These are phyloP conservation scores for Parthenolecanium corni DNA, from an alignment of 2,888 invertebrate genomes.

Conservation along the genomic window DNA sequence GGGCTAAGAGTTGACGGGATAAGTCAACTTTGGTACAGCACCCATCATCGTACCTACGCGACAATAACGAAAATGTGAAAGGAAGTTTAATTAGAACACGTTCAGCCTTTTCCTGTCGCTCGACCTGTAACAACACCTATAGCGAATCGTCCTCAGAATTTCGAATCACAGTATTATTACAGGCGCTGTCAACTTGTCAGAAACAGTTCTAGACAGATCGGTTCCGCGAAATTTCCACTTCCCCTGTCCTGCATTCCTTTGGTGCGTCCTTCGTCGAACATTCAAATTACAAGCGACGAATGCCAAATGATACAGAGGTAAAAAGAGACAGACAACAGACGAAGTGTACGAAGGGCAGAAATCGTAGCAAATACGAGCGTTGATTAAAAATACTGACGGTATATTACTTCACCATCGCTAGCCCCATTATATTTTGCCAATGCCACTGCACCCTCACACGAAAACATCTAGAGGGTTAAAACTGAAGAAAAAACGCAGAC, in stretches of 20 bases:
- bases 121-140: conserved; percentile 5
- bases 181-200: conserved; percentile 23
- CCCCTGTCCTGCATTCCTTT: background rate
- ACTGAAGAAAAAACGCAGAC: background rate
- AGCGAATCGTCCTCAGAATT: conserved; percentile 27
- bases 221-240: conserved; percentile 2
- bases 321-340: background rate
- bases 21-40: background rate
- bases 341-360: conserved; percentile 6
- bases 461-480: background rate
- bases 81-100: conserved; percentile 27
- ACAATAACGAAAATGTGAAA: conserved; percentile 21
- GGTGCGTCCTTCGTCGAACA: background rate
- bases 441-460: background rate
- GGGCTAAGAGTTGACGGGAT: background rate
- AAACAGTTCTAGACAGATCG: conserved; percentile 20
- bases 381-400: conserved; percentile 26
- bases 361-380: conserved; percentile 16
- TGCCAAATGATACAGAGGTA: conserved; percentile 14
- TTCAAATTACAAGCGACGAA: conserved; percentile 22
- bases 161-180: conserved; percentile 25
- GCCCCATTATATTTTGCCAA: conserved; percentile 15
- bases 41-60: background rate
- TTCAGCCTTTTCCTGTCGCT: conserved; percentile 24
- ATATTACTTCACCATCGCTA: conserved; percentile 24